A percentile compares a stretch with the other conserved stretches of the same genome.
phyloP scores from a whole-genome alignment of 1,140 invertebrate genomes.

The Drosophila simulans region DNA sequence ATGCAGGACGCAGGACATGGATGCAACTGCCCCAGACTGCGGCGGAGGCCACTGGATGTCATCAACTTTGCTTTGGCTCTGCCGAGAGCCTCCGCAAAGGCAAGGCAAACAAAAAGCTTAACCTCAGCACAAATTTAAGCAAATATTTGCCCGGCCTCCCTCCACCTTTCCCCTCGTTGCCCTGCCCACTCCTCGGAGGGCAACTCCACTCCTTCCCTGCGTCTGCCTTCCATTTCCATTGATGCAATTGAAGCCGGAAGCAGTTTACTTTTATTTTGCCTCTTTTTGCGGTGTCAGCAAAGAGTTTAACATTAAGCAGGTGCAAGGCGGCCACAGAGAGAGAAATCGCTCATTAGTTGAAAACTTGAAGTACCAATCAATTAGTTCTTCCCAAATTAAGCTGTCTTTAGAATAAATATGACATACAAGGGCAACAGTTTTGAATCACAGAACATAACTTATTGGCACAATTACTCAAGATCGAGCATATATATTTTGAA shows the following conservation, averaged over 20 bases:
- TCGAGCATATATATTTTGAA: no score
- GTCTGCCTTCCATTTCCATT: conserved; percentile 34
- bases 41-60: conserved; percentile 69
- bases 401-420: no score
- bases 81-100: conserved; percentile 33
- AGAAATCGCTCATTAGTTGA: not conserved
- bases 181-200: not conserved
- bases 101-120: conserved; percentile 79
- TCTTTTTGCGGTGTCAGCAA: conserved; percentile 69
- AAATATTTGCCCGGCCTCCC: conserved; percentile 69
- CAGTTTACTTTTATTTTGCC: conserved; percentile 47
- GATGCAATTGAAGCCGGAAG: conserved; percentile 81
- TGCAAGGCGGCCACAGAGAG: conserved; percentile 12
- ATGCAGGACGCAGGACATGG: conserved; percentile 17
- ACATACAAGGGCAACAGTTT: no score
- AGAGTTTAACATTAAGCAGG: conserved; percentile 59
- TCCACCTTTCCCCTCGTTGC: conserved; percentile 1
- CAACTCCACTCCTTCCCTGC: conserved; percentile 23
- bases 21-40: conserved; percentile 45
- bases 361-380: no score
- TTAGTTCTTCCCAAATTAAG: no score
- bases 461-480: no score
- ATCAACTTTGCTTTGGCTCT: conserved; percentile 50
- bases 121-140: conserved; percentile 83
- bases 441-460: no score